Evolutionary conservation across 30 jellyfish, hydroid and myxozoan species (phyloP).

Genomic region (Aurelia sp.): DNA sequence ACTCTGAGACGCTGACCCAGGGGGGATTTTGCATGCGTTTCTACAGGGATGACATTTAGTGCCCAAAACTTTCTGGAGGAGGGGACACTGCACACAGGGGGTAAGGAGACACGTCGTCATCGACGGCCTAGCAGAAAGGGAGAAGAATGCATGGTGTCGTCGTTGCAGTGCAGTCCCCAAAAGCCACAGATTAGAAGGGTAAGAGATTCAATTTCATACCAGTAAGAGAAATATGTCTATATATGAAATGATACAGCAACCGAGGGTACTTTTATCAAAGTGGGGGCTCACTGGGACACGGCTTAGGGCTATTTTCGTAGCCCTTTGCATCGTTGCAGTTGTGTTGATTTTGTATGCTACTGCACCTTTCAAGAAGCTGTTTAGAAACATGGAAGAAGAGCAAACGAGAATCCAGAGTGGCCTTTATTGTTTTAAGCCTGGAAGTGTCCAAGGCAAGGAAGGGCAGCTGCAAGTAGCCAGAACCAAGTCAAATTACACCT

Average conservation of each 20-base stretch:
- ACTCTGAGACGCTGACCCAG: too few species aligned
- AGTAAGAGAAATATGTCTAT: conserved; percentile 22
- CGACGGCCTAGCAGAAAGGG: too few species aligned
- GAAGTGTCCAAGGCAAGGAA: conserved; percentile 81
- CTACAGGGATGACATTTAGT: too few species aligned
- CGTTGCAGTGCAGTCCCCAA: too few species aligned
- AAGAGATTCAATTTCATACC: too few species aligned
- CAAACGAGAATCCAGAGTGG: conserved; percentile 17
- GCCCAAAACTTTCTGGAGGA: too few species aligned
- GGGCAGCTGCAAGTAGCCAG: conserved; percentile 16
- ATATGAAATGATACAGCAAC: conserved; percentile 32
- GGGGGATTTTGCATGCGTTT: too few species aligned
- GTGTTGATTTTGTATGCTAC: not conserved
- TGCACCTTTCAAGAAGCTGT: not conserved
- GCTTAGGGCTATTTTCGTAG: not conserved
- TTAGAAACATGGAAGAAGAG: not conserved
- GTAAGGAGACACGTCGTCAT: too few species aligned
- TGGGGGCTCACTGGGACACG: conserved; percentile 80
- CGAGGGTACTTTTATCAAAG: conserved; percentile 44
- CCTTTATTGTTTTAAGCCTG: conserved; percentile 80
- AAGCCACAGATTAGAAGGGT: too few species aligned
- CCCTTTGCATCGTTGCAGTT: conserved; percentile 8
- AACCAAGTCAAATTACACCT: conserved; percentile 25
- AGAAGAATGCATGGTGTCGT: too few species aligned
- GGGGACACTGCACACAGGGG: too few species aligned